phyloP scores from a whole-genome alignment of 2,797 vertebrate species.

The Lindbergichthys nudifrons region DNA sequence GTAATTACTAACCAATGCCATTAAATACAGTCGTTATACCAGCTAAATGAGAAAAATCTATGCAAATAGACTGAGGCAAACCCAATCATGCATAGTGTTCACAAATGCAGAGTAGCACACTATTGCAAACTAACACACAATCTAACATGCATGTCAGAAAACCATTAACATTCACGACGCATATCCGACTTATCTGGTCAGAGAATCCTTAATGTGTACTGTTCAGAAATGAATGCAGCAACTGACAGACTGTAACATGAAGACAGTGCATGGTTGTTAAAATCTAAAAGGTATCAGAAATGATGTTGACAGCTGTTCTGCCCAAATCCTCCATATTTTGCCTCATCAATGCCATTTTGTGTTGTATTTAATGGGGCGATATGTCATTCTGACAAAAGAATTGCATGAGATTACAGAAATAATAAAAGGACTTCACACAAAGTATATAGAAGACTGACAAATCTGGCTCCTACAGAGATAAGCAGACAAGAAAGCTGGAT shows the following conservation, averaged over 20 bases:
- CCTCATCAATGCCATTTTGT: constrained; percentile 44
- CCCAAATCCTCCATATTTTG: constrained; percentile 47
- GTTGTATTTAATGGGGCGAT: constrained; percentile 46
- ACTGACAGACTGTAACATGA: constrained; percentile 54
- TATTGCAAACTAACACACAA: constrained; percentile 16
- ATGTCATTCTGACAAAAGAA: constrained; percentile 53
- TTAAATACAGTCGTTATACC: constrained; percentile 22
- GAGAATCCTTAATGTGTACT: constrained; percentile 45
- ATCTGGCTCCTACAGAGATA: constrained; percentile 51
- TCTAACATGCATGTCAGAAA: constrained; percentile 12
- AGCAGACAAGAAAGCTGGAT: constrained; percentile 37
- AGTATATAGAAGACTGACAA: constrained; percentile 44
- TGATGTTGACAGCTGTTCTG: constrained; percentile 55
- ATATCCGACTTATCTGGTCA: constrained; percentile 41
- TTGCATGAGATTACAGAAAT: constrained; percentile 51
- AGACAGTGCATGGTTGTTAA: constrained; percentile 47
- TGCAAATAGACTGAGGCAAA: constrained; percentile 12
- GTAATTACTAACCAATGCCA: constrained; percentile 17
- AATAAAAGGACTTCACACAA: constrained; percentile 52
- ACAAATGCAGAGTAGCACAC: constrained; percentile 33
- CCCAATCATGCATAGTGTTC: constrained; percentile 26
- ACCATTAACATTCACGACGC: constrained; percentile 25
- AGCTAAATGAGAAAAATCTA: constrained; percentile 18
- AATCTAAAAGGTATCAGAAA: constrained; percentile 53
- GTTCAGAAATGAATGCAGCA: constrained; percentile 46